These are phyloP conservation scores for Fistularia commersonii DNA, from an alignment of 2,797 vertebrate species.

Conservation along the genomic window DNA sequence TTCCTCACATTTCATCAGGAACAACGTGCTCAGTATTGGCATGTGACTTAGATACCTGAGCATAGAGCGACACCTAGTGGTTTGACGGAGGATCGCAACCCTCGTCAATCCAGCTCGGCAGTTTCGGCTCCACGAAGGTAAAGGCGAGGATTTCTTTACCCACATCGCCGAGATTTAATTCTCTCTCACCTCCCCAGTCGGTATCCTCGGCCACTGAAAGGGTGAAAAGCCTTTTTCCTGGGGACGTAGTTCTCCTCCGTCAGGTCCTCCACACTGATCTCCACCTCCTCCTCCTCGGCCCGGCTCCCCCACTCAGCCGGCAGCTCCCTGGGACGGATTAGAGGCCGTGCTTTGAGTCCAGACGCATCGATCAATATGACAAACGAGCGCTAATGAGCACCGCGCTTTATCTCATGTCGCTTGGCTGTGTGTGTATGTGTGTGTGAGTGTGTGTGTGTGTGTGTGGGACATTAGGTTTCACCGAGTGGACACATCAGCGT, in stretches of 20 bases:
- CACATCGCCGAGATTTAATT: background rate
- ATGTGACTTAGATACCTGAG: slow-evolving; percentile 24
- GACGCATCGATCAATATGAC: slow-evolving; percentile 34
- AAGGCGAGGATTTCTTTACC: too few species aligned
- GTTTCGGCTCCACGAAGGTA: too few species aligned
- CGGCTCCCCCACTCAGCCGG: slow-evolving; percentile 84
- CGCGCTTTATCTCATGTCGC: slow-evolving; percentile 16
- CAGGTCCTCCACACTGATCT: slow-evolving; percentile 91
- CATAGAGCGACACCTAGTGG: slow-evolving; percentile 71
- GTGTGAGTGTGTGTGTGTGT: too few species aligned
- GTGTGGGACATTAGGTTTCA: too few species aligned
- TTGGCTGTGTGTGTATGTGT: slow-evolving; percentile 1
- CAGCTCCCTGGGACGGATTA: slow-evolving; percentile 79
- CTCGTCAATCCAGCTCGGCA: too few species aligned
- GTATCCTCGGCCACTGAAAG: slow-evolving; percentile 90
- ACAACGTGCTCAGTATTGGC: background rate
- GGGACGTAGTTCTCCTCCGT: slow-evolving; percentile 83
- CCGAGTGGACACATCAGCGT: too few species aligned
- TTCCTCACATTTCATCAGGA: slow-evolving; percentile 1
- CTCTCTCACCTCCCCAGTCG: slow-evolving; percentile 86
- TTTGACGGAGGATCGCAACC: background rate
- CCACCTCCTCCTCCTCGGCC: slow-evolving; percentile 88
- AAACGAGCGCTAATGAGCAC: slow-evolving; percentile 23
- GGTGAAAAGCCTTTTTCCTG: slow-evolving; percentile 84
- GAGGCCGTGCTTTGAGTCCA: too few species aligned